Base-by-base conservation (phyloP, 2,888 invertebrate species). In the Plutella xylostella region DNA sequence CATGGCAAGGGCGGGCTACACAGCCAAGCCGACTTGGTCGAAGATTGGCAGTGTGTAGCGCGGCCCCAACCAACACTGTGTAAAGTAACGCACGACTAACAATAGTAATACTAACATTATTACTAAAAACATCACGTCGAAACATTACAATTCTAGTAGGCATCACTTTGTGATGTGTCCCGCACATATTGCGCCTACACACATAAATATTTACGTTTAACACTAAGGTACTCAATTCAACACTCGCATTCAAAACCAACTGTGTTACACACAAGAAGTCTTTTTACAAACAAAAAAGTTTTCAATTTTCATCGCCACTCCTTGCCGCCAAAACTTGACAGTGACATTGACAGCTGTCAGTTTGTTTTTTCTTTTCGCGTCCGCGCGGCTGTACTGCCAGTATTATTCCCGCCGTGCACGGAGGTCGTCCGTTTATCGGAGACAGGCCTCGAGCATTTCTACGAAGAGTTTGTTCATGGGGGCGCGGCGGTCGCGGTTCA, bases 391-490 rank as follows among this genome's bases (percentile, higher is more conserved):
- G 37, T 5, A 5, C 15, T 19, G 37, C 28, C 18, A 11, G 19
- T 30, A 15, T n/a, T 18, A 15, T 19, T 18, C 2, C 7, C 42
- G 18, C 12, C 18, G 11, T 5, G 28, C 48, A 30, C 42, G 11
- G 42, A n/a, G n/a, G n/a, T n/a, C n/a, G n/a, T n/a, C n/a, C 1
- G 57, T 55, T 64, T 88, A 88, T 85, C 88, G 88, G 54, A 87
- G 75, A 51, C 88, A 89, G 1, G 93, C 91, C 72, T 97, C 97
- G 49, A 97, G 86, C 97, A 97, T 97, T 85, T 97, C 97, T 40
- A 96, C 89, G 82, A 98, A 97, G 44, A 98, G 88, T 77, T 97
- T 97, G 85, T 97, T 97, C 94, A 98, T 95, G 56, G 91, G 91
- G 48, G 95, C 93, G 68, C 92, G 90, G 4, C 94, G 93, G 54